phyloP scores from a whole-genome alignment of 92 coral and sea anemone genomes.

The Scolanthus callimorphus region DNA sequence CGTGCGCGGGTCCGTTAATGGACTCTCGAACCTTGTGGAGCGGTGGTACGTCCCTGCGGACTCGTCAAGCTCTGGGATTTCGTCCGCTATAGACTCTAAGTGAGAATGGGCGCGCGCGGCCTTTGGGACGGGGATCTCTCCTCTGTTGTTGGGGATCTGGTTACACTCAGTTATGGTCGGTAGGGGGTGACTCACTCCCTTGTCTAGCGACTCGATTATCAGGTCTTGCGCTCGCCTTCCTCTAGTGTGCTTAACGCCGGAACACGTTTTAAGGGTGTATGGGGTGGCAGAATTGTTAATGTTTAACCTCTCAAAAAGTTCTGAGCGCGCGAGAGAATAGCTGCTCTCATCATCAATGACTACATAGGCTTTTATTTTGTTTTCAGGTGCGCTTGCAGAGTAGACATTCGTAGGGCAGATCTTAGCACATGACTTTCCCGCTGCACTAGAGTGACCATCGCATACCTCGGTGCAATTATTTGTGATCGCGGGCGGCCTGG shows the following conservation, averaged over 20 bases:
- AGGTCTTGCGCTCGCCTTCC: conserved; percentile 30
- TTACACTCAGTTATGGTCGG: conserved; percentile 32
- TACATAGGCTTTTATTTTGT: no score
- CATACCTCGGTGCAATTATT: conserved; percentile 36
- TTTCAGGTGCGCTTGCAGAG: not conserved
- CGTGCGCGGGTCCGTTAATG: no score
- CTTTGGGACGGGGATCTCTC: conserved; percentile 45
- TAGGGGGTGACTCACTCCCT: conserved; percentile 6
- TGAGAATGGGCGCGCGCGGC: conserved; percentile 41
- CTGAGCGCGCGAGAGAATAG: conserved; percentile 22
- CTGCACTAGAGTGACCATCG: not conserved
- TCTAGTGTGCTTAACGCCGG: not conserved
- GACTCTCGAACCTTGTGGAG: conserved; percentile 58
- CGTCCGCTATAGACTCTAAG: conserved; percentile 9
- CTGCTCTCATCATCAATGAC: no score
- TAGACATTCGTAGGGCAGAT: conserved; percentile 37
- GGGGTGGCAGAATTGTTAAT: conserved; percentile 5
- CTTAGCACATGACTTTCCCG: conserved; percentile 40
- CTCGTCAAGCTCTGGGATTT: conserved; percentile 25
- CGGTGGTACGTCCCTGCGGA: no score
- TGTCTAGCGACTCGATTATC: conserved; percentile 25
- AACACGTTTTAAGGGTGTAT: conserved; percentile 22
- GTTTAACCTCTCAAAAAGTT: conserved; percentile 10
- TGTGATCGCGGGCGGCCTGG: no score
- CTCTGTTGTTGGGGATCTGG: conserved; percentile 33